A percentile compares a stretch with the other conserved stretches of the same genome.
Evolutionary conservation across 2,797 vertebrate genomes (phyloP).

Genomic region (Antennarius maculatus): DNA sequence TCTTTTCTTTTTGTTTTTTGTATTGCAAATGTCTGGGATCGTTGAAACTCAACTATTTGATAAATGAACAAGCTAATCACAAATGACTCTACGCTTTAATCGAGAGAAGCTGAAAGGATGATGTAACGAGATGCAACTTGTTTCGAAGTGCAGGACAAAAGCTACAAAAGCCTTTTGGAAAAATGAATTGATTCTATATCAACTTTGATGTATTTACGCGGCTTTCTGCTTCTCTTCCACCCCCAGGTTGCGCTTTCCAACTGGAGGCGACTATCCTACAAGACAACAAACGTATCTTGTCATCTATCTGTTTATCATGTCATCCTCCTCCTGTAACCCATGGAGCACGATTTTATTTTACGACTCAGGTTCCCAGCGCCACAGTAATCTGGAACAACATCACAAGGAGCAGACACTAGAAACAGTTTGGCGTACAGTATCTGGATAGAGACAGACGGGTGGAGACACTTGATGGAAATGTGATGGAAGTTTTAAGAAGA

Average conservation of each 20-base stretch:
- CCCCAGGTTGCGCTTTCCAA: background rate
- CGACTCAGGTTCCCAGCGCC: slow-evolving; percentile 41
- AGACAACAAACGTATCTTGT: slow-evolving; percentile 36
- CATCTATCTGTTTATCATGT: slow-evolving; percentile 11
- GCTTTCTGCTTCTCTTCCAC: background rate
- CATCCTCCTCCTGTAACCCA: slow-evolving; percentile 46
- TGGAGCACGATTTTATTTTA: slow-evolving; percentile 47
- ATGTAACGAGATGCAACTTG: slow-evolving; percentile 63
- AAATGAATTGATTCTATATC: background rate
- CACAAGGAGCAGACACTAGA: slow-evolving; percentile 38
- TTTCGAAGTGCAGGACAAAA: slow-evolving; percentile 29
- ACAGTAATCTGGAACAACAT: slow-evolving; percentile 59
- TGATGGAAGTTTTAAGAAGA: slow-evolving; percentile 23
- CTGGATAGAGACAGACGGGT: slow-evolving; percentile 25
- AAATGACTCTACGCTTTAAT: slow-evolving; percentile 40
- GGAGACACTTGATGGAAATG: slow-evolving; percentile 11
- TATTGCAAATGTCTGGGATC: slow-evolving; percentile 4
- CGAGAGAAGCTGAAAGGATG: slow-evolving; percentile 38
- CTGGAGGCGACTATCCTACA: slow-evolving; percentile 10
- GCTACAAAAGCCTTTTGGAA: slow-evolving; percentile 8
- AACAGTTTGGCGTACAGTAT: slow-evolving; percentile 25
- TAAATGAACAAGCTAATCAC: slow-evolving; percentile 35
- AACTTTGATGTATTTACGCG: too few relatives aligned
- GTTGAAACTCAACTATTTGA: slow-evolving; percentile 26
- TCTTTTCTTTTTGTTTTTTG: too few relatives aligned